These are phyloP conservation scores for Brachyhypopomus gauderio DNA, from an alignment of 2,113 vertebrate species.

Conservation along the genomic window DNA sequence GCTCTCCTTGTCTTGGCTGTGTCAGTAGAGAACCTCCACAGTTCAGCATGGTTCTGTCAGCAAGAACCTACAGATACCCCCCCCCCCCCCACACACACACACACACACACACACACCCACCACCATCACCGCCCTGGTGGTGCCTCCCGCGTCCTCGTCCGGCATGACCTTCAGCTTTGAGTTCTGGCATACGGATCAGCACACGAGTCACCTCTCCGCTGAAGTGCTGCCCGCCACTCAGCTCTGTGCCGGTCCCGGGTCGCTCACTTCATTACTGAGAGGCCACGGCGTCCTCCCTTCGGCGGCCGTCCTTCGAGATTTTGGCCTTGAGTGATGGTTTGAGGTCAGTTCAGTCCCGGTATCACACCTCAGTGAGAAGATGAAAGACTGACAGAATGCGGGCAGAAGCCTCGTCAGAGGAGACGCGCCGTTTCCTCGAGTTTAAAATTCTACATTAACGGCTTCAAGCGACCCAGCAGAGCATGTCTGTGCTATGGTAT, in stretches of 20 bases:
- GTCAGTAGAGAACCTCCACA: neutral
- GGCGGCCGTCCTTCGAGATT: conserved; percentile 16
- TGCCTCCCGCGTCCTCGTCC: no score
- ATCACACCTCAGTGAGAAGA: conserved; percentile 12
- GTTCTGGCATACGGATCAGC: neutral
- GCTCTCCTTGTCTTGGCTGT: neutral
- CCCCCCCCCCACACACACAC: conserved; percentile 1
- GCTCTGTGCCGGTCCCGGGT: neutral
- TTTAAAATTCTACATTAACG: neutral
- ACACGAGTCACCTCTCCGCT: neutral
- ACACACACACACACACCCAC: no score
- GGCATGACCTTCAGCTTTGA: conserved; percentile 16
- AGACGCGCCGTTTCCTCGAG: neutral
- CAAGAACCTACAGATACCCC: neutral
- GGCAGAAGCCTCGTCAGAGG: neutral
- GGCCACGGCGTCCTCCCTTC: conserved; percentile 11
- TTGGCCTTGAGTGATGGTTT: conserved; percentile 40
- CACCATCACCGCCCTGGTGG: no score
- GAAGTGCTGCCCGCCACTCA: no score
- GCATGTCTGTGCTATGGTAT: no score
- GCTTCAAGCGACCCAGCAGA: neutral
- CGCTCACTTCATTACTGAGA: conserved; percentile 31
- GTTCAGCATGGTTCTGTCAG: neutral
- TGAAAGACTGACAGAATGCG: neutral
- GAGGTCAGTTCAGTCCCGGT: conserved; percentile 20